A percentile compares a stretch with the other conserved stretches of the same genome.
Conservation (phyloP, 2,797 vertebrate genomes). For the Catamblyrhynchus diadema region DNA sequence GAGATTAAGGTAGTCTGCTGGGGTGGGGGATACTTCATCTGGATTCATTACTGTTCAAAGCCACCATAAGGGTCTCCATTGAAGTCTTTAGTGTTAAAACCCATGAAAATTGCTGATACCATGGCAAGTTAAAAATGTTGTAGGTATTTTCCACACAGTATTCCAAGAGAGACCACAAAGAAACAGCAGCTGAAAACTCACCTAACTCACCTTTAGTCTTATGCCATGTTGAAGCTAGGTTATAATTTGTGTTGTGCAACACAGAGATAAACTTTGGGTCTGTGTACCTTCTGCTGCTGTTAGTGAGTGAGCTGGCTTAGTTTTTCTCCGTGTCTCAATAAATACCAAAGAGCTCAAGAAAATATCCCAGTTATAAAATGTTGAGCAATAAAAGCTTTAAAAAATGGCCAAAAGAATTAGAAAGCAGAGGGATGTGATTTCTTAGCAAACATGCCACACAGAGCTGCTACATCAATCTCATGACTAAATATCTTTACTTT, state of each 20-base stretch:
- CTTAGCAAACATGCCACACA: not conserved
- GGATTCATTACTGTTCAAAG: slow-evolving; percentile 71
- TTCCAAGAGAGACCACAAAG: slow-evolving; percentile 43
- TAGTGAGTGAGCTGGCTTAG: not conserved
- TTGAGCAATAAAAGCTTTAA: not conserved
- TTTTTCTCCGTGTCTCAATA: not conserved
- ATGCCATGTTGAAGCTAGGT: not conserved
- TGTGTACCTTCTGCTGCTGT: not conserved
- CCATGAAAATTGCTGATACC: slow-evolving; percentile 71
- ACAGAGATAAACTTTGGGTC: not conserved
- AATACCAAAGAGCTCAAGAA: not conserved
- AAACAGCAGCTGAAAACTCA: slow-evolving; percentile 2
- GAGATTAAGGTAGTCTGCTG: slow-evolving; percentile 56
- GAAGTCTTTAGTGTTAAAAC: slow-evolving; percentile 67
- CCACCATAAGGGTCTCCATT: slow-evolving; percentile 51
- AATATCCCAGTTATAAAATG: not conserved
- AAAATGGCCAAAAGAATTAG: not conserved
- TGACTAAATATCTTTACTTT: not conserved
- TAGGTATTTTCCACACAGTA: slow-evolving; percentile 52
- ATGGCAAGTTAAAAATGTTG: slow-evolving; percentile 59
- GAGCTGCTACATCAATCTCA: not conserved
- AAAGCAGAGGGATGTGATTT: not conserved
- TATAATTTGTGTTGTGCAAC: not conserved
- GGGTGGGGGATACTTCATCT: slow-evolving; percentile 56
- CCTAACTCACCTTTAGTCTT: slow-evolving; percentile 5